phyloP scores from a whole-genome alignment of 2,888 invertebrate genomes.

The Resseliella maxima region DNA sequence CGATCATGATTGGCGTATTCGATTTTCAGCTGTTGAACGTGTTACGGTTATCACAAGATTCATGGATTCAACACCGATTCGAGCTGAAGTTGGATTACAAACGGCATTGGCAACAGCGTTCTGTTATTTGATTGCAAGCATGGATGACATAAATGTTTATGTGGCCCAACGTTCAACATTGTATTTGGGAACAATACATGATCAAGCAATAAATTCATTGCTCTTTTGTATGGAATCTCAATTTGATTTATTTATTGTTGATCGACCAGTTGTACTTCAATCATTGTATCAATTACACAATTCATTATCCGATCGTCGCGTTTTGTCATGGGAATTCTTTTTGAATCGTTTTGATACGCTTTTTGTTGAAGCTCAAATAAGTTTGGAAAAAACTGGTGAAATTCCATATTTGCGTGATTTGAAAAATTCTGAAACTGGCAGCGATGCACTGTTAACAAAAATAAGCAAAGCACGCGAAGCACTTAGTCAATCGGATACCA shows the following conservation, averaged over 20 bases:
- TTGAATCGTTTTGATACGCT: constrained; percentile 94
- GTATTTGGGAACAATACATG: constrained; percentile 93
- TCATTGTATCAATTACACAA: constrained; percentile 95
- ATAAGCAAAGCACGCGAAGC: constrained; percentile 91
- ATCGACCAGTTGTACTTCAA: constrained; percentile 95
- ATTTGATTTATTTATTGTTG: constrained; percentile 96
- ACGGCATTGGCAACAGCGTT: constrained; percentile 96
- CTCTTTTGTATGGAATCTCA: constrained; percentile 96
- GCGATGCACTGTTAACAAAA: constrained; percentile 87
- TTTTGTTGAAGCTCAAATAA: constrained; percentile 95
- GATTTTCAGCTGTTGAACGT: constrained; percentile 95
- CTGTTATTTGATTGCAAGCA: constrained; percentile 94
- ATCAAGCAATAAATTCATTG: constrained; percentile 86
- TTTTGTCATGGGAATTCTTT: constrained; percentile 98
- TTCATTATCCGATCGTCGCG: constrained; percentile 87
- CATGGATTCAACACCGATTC: constrained; percentile 89
- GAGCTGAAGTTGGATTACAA: constrained; percentile 85
- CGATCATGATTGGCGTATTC: constrained; percentile 84
- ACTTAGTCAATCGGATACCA: constrained; percentile 78
- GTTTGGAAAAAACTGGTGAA: constrained; percentile 85
- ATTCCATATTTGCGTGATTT: constrained; percentile 87
- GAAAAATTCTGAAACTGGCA: constrained; percentile 86
- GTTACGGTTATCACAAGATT: constrained; percentile 93
- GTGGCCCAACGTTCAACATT: constrained; percentile 94
- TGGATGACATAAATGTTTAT: constrained; percentile 95